A percentile compares a stretch with the other conserved stretches of the same genome.
Evolutionary conservation across 2,888 invertebrate genomes (phyloP).

Genomic region (Andrena trimmerana): DNA sequence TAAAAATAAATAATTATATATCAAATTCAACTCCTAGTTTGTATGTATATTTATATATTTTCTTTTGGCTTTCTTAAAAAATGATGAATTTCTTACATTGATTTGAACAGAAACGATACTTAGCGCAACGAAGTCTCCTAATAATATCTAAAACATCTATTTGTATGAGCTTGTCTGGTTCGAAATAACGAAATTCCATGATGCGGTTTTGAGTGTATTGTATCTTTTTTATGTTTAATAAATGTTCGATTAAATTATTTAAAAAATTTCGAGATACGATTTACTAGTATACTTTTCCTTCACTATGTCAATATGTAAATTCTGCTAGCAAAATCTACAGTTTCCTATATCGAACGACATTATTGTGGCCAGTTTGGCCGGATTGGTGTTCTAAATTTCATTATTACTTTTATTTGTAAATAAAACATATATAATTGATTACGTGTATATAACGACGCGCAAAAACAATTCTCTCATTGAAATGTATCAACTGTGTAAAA

Average conservation of each 20-base stretch:
- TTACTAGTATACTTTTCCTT: conserved; percentile 1
- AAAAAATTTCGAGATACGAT: conserved; percentile 10
- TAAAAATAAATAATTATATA: conserved; percentile 78
- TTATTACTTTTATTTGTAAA: conserved; percentile 40
- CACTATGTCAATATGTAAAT: conserved; percentile 48
- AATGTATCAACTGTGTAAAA: conserved; percentile 43
- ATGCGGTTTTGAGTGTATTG: conserved; percentile 18
- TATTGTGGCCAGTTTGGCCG: neutral
- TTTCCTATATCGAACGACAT: neutral
- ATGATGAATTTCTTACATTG: conserved; percentile 22
- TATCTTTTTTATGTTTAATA: conserved; percentile 37
- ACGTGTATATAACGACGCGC: neutral
- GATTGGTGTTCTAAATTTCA: conserved; percentile 22
- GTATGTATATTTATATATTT: conserved; percentile 39
- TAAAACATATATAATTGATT: conserved; percentile 21
- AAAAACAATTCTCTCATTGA: conserved; percentile 22
- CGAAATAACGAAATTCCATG: conserved; percentile 15
- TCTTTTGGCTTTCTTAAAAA: conserved; percentile 10
- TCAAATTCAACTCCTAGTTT: conserved; percentile 49
- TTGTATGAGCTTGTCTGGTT: conserved; percentile 2
- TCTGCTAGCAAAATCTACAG: conserved; percentile 27
- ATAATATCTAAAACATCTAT: conserved; percentile 3
- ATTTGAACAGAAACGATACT: conserved; percentile 25
- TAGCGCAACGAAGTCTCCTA: conserved; percentile 5
- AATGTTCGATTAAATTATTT: conserved; percentile 29